Conservation (phyloP, 2,888 invertebrate species). For the Tolmerus cingulatus region DNA sequence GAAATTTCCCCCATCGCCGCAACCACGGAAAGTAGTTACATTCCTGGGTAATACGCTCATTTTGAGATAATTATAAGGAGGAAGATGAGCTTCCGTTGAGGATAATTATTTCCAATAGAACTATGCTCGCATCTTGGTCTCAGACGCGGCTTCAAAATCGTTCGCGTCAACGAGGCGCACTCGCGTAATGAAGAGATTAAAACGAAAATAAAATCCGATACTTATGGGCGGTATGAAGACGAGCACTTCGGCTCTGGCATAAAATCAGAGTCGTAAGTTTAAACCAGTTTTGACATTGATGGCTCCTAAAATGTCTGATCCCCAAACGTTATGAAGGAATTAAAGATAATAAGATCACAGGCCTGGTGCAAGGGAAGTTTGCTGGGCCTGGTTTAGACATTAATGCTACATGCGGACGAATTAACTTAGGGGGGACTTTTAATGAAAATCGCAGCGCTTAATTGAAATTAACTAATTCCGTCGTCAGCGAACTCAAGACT, state of each 20-base stretch:
- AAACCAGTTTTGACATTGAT: slow-evolving; percentile 44
- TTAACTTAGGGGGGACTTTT: not conserved
- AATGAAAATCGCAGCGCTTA: slow-evolving; percentile 1
- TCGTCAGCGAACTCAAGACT: not conserved
- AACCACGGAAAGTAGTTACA: not conserved
- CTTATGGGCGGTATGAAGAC: slow-evolving; percentile 30
- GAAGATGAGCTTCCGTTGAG: slow-evolving; percentile 12
- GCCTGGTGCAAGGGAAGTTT: not conserved
- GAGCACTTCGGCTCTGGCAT: slow-evolving; percentile 23
- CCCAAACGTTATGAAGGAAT: slow-evolving; percentile 37
- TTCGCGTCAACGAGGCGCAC: slow-evolving; percentile 9
- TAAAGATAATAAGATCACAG: slow-evolving; percentile 38
- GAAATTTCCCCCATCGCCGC: not conserved
- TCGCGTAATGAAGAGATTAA: slow-evolving; percentile 41
- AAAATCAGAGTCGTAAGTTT: slow-evolving; percentile 38
- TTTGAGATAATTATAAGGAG: slow-evolving; percentile 18
- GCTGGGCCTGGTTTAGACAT: not conserved
- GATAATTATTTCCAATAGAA: not conserved
- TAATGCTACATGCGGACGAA: not conserved
- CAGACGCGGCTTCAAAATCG: not conserved
- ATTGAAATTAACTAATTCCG: slow-evolving; percentile 22
- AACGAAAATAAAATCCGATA: slow-evolving; percentile 41
- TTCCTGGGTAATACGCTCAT: slow-evolving; percentile 8
- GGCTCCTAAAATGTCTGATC: slow-evolving; percentile 43
- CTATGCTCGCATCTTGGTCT: not conserved